Conservation (phyloP, 2,113 vertebrate species). For the Bufo bufo region DNA sequence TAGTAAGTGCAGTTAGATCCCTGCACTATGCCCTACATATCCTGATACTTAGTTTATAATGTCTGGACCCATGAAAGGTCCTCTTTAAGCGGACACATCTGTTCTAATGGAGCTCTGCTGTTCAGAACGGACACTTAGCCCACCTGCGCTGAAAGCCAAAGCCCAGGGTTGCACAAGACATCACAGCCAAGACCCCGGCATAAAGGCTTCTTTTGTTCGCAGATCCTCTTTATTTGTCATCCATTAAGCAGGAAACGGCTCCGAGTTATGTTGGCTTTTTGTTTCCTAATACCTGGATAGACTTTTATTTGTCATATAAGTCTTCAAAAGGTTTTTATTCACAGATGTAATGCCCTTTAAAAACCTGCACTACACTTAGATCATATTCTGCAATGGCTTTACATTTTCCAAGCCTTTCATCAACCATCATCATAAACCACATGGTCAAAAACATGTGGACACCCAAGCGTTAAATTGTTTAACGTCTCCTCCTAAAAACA, state of each 20-base stretch:
- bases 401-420: not conserved
- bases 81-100: no score
- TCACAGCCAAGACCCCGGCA: not conserved
- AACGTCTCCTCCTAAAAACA: no score
- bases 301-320: not conserved
- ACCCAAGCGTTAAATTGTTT: not conserved
- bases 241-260: not conserved
- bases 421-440: not conserved
- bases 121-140: no score
- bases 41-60: no score
- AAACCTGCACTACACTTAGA: not conserved
- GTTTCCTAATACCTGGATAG: conserved; percentile 1
- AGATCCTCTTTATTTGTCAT: not conserved
- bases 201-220: not conserved
- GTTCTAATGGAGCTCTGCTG: no score
- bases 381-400: not conserved
- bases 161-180: no score
- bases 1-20: no score
- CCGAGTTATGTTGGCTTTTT: not conserved
- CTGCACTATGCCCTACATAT: no score
- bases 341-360: not conserved
- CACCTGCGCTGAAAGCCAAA: no score
- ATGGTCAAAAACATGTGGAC: not conserved
- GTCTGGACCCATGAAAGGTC: no score
- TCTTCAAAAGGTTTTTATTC: not conserved